Conservation (phyloP, 1,140 invertebrate species). For the Mercenaria mercenaria region DNA sequence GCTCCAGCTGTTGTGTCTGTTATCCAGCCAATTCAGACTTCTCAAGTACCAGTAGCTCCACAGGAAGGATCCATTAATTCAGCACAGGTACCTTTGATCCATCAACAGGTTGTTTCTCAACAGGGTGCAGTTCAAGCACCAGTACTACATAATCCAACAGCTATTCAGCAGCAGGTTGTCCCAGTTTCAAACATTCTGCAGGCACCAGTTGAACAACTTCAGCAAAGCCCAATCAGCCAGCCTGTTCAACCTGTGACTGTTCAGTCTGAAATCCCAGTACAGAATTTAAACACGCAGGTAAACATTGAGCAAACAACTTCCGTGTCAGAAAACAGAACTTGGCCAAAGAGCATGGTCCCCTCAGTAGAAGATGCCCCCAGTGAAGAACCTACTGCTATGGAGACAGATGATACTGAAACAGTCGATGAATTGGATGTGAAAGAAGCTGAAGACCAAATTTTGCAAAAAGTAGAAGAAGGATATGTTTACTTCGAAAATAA, state of each 20-base stretch:
- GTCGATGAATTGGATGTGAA: not conserved
- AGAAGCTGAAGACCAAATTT: not conserved
- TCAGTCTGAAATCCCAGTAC: not conserved
- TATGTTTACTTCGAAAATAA: slow-evolving; percentile 44
- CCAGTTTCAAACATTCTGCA: not conserved
- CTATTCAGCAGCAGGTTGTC: not conserved
- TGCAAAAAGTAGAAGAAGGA: not conserved
- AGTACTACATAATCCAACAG: not conserved
- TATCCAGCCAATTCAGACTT: not conserved
- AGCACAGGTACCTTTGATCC: not conserved
- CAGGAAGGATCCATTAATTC: not conserved
- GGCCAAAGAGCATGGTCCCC: too few relatives aligned
- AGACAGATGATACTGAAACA: not conserved
- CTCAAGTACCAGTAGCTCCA: not conserved
- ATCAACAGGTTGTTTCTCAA: not conserved
- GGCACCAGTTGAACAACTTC: not conserved
- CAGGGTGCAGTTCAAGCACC: not conserved
- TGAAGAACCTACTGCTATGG: not conserved
- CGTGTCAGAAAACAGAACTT: too few relatives aligned
- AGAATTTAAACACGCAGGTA: not conserved
- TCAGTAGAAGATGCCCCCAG: not conserved
- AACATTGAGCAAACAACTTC: too few relatives aligned
- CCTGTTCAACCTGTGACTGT: not conserved
- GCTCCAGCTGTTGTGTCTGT: not conserved
- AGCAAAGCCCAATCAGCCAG: not conserved